Conservation (phyloP, 2,797 vertebrate genomes). For the Uromys caudimaculatus region DNA sequence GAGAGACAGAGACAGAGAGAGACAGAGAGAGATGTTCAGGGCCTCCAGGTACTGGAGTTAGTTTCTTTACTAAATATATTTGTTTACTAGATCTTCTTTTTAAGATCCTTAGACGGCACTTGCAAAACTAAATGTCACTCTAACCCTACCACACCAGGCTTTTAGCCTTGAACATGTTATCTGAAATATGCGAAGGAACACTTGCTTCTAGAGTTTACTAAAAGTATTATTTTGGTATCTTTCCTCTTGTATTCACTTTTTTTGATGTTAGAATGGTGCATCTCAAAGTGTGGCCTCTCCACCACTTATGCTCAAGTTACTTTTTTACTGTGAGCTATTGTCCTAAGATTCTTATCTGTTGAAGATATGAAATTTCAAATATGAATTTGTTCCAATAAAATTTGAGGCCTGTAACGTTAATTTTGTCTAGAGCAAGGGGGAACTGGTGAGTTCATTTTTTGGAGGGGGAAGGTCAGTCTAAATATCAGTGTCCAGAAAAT, state of each 20-base stretch:
- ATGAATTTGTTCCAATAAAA: constrained; percentile 17
- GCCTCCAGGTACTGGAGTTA: not conserved
- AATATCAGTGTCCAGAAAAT: constrained; percentile 33
- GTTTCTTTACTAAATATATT: not conserved
- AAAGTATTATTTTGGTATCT: constrained; percentile 13
- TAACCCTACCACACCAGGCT: not conserved
- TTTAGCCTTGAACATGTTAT: not conserved
- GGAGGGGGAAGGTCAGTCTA: not conserved
- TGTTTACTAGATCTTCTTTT: not conserved
- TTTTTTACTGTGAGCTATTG: not conserved
- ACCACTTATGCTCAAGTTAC: not conserved
- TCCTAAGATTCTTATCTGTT: not conserved
- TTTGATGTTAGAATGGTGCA: not conserved
- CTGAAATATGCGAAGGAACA: not conserved
- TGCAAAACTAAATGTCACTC: not conserved
- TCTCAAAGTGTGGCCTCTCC: constrained; percentile 8
- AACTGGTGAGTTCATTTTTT: not conserved
- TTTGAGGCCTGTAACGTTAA: not conserved
- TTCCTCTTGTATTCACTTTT: not conserved
- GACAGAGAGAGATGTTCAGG: not conserved
- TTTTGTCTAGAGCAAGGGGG: not conserved
- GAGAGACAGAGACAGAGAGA: too few relatives aligned
- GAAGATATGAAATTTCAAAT: not conserved
- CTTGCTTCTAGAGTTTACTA: constrained; percentile 30
- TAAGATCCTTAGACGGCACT: constrained; percentile 34